Percentiles rank a stretch among this genome's conserved stretches.
Conservation (phyloP, 92 coral and sea anemone species). For the Umimayanthus kanabou region DNA sequence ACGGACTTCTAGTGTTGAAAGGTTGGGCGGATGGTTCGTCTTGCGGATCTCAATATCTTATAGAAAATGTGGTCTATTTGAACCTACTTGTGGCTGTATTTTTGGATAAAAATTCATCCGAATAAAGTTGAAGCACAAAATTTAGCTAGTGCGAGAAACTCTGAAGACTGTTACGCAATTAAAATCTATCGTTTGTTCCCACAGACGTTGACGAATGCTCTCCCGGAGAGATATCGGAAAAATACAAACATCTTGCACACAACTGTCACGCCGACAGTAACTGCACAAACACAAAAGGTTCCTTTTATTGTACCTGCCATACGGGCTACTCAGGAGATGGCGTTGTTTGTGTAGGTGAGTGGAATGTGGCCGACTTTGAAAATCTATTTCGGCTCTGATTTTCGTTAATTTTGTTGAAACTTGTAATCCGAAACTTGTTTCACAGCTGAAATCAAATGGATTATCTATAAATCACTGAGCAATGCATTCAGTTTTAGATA, state of each 20-base stretch:
- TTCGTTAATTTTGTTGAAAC: background rate
- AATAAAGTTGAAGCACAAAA: no score
- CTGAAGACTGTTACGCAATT: no score
- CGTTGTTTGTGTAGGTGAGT: constrained; percentile 15
- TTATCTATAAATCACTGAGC: background rate
- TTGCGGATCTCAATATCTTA: no score
- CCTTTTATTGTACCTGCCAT: constrained; percentile 44
- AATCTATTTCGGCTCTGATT: background rate
- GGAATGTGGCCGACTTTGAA: background rate
- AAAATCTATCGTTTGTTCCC: no score
- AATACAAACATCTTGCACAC: constrained; percentile 36
- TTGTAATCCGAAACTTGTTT: background rate
- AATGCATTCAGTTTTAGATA: no score
- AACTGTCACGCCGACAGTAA: constrained; percentile 64
- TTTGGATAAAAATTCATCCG: no score
- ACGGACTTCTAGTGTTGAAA: no score
- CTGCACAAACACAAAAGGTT: constrained; percentile 63
- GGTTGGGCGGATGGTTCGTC: no score
- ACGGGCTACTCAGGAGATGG: constrained; percentile 22
- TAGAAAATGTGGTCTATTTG: no score
- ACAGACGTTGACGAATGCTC: background rate
- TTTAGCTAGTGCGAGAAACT: no score
- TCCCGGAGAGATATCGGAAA: background rate
- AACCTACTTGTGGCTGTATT: no score
- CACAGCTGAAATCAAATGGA: background rate